Percentiles rank a stretch among this genome's conserved stretches.
Conservation (phyloP, 2,888 invertebrate genomes). For the Spialia ferax region DNA sequence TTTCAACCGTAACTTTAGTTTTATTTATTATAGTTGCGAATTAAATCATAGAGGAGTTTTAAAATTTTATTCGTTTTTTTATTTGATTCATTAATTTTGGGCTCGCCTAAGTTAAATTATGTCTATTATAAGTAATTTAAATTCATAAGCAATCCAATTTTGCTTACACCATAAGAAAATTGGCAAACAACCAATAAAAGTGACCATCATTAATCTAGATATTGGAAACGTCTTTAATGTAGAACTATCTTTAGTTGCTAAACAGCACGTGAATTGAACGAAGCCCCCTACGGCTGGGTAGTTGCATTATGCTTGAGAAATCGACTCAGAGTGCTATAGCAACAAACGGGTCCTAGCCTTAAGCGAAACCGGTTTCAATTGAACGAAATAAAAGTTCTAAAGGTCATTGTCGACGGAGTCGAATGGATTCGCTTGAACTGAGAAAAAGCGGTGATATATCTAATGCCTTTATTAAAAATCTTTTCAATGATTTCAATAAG, state of each 20-base stretch:
- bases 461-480: slow-evolving; percentile 36
- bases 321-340: slow-evolving; percentile 45
- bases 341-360: slow-evolving; percentile 51
- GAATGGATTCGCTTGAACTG: slow-evolving; percentile 37
- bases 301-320: slow-evolving; percentile 40
- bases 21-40: slow-evolving; percentile 20
- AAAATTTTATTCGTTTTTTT: background rate
- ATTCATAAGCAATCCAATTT: background rate
- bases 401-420: slow-evolving; percentile 56
- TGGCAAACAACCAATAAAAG: background rate
- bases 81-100: no score
- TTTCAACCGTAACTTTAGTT: slow-evolving; percentile 24
- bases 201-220: slow-evolving; percentile 20
- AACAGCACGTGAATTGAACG: slow-evolving; percentile 26
- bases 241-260: slow-evolving; percentile 10
- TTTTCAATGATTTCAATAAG: slow-evolving; percentile 36
- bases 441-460: slow-evolving; percentile 39
- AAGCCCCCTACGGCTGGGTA: slow-evolving; percentile 34
- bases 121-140: background rate
- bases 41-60: background rate
- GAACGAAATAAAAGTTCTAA: slow-evolving; percentile 58
- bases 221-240: slow-evolving; percentile 7
- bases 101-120: background rate
- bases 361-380: slow-evolving; percentile 55
- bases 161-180: slow-evolving; percentile 1